Percentiles rank a stretch among this genome's conserved stretches.
Evolutionary conservation across 2,888 invertebrate species (phyloP).

Genomic region (Parascotia fuliginaria): DNA sequence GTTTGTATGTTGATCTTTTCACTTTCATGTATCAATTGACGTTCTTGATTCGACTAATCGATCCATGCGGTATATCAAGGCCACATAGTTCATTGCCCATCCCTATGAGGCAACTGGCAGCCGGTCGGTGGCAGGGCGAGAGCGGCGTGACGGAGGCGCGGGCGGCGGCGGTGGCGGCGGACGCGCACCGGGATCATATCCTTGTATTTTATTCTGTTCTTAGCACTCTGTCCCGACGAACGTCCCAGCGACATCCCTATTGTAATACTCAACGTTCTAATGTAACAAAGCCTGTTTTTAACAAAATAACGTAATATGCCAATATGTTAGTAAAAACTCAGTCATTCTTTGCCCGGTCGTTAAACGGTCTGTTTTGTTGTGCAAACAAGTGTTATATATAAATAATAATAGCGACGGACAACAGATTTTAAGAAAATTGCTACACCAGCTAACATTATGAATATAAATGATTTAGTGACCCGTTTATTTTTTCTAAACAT

Average conservation of each 20-base stretch:
- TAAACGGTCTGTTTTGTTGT: constrained; percentile 63
- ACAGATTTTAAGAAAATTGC: constrained; percentile 38
- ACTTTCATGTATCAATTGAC: background rate
- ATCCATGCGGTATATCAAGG: constrained; percentile 1
- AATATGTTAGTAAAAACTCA: constrained; percentile 70
- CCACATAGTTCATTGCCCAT: background rate
- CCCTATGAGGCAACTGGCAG: constrained; percentile 22
- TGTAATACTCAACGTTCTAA: constrained; percentile 49
- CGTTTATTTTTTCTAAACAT: constrained; percentile 69
- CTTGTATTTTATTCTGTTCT: constrained; percentile 79
- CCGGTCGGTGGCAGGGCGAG: constrained; percentile 59
- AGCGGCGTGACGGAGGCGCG: constrained; percentile 51
- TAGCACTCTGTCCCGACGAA: constrained; percentile 71
- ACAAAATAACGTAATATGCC: constrained; percentile 57
- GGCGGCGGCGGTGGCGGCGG: constrained; percentile 46
- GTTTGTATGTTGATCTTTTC: background rate
- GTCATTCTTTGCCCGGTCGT: constrained; percentile 51
- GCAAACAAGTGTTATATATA: constrained; percentile 66
- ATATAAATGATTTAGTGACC: constrained; percentile 69
- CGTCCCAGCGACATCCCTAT: constrained; percentile 61
- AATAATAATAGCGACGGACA: constrained; percentile 46
- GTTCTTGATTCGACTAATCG: background rate
- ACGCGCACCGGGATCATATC: constrained; percentile 66
- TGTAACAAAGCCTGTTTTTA: constrained; percentile 57
- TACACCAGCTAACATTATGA: constrained; percentile 62